Evolutionary conservation across 2,113 vertebrate genomes (phyloP), one percentile per base, ranked within the genome.

Genomic region (Halichoerus grypus): DNA sequence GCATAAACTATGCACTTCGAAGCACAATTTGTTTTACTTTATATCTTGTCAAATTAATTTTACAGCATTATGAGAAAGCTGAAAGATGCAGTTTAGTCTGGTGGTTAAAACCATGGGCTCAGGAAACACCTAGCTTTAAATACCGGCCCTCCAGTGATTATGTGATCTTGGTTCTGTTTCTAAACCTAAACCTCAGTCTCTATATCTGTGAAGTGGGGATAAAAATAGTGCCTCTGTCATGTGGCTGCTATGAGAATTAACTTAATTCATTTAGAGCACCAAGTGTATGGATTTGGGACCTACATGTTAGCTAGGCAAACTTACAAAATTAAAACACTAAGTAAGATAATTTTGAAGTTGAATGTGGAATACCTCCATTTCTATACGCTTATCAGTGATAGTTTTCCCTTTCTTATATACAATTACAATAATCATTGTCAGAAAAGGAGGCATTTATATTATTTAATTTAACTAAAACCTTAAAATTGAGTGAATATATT

Each of bases 271-370:
- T 21, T 14, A 89, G 79, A 89, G 53, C 14, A 63, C 5, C 28
- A 61, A 7, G 42, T 84, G 26, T 51, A 51, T 49, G 33, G 16
- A n/a, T 80, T 87, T 82, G 67, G 69, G 53, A 6, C 15, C 33
- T 82, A 80, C 69, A 46, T 81, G 21, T 93, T 67, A 72, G 49
- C 15, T 69, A 39, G 39, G 72, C 13, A 69, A 59, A 71, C 26
- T 49, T 93, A 63, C 4, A 90, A 67, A 93, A 65, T 93, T 85
- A 79, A 71, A 84, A n/a, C 28, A 46, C n/a, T 71, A 84, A 88
- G 21, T 53, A 84, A 88, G 26, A 31, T 71, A 92, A 31, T 79
- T 95, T 94, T 97, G 26, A 84, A 61, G 18, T 65, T 92, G 80
- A 63, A 89, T 36, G 67, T 71, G 13, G 33, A 84, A 61, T 28